These are phyloP conservation scores for Pithys albifrons DNA, from an alignment of 2,113 vertebrate species.

Conservation along the genomic window DNA sequence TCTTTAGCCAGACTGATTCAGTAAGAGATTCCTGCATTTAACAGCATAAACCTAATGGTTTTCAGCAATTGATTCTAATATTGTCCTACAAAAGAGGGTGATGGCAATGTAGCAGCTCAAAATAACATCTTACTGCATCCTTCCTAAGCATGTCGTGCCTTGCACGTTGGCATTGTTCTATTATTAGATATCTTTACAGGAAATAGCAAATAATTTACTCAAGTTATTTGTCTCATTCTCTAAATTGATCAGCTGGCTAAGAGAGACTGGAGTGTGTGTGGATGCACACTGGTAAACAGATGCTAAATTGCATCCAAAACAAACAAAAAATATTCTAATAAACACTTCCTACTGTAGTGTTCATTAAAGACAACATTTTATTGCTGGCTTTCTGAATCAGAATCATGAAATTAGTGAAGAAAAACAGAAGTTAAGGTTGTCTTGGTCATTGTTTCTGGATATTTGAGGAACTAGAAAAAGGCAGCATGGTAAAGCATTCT, in stretches of 20 bases:
- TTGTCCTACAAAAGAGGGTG: background rate
- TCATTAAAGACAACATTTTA: background rate
- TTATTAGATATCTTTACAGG: background rate
- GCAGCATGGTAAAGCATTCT: background rate
- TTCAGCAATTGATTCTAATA: background rate
- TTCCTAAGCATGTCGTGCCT: background rate
- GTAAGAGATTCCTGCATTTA: background rate
- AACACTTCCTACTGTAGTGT: background rate
- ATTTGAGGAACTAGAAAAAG: background rate
- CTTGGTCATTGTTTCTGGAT: background rate
- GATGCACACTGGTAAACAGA: background rate
- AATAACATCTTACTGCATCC: background rate
- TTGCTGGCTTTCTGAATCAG: background rate
- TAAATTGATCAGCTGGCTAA: background rate
- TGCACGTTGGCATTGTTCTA: background rate
- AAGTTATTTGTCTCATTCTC: background rate
- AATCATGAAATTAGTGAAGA: background rate
- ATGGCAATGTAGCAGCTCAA: background rate
- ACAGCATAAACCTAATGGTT: background rate
- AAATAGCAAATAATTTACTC: constrained; percentile 12
- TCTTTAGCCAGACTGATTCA: background rate
- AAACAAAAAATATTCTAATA: background rate
- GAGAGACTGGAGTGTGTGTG: background rate
- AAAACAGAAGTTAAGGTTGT: background rate
- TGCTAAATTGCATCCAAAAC: background rate